Percentiles rank a stretch among this genome's conserved stretches.
Evolutionary conservation across 2,797 vertebrate species (phyloP).

Genomic region (Danio albolineatus): DNA sequence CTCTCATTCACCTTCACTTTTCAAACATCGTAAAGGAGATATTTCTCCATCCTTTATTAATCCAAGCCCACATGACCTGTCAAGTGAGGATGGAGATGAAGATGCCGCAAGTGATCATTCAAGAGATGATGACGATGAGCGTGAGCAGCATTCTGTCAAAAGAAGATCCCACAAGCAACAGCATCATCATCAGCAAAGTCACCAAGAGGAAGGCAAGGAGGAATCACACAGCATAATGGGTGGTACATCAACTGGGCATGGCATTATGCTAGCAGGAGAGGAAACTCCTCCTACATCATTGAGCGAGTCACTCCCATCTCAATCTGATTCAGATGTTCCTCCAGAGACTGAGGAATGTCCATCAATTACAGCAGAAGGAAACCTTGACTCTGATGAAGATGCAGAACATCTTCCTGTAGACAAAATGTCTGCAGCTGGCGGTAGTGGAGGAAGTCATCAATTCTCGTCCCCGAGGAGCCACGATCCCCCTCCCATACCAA

Average conservation of each 20-base stretch:
- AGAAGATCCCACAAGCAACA: constrained; percentile 81
- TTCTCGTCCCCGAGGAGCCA: constrained; percentile 81
- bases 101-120: constrained; percentile 75
- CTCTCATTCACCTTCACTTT: constrained; percentile 81
- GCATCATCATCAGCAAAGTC: constrained; percentile 69
- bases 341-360: constrained; percentile 98
- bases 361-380: constrained; percentile 96
- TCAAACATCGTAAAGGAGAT: constrained; percentile 85
- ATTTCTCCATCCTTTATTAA: constrained; percentile 97
- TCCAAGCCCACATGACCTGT: constrained; percentile 86
- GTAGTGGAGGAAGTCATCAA: constrained; percentile 77
- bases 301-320: constrained; percentile 94
- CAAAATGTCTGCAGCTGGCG: constrained; percentile 78
- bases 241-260: constrained; percentile 71
- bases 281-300: constrained; percentile 95
- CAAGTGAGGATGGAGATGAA: constrained; percentile 86
- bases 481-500: constrained; percentile 87
- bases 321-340: constrained; percentile 96
- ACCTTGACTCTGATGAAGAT: constrained; percentile 97
- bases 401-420: constrained; percentile 96
- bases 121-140: constrained; percentile 73
- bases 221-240: constrained; percentile 71
- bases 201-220: constrained; percentile 69
- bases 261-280: constrained; percentile 81
- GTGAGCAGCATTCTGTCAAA: constrained; percentile 82